Evolutionary conservation across 2,888 invertebrate genomes (phyloP), one percentile per base, ranked within the genome.

Genomic region (Philopedon plagiatum): DNA sequence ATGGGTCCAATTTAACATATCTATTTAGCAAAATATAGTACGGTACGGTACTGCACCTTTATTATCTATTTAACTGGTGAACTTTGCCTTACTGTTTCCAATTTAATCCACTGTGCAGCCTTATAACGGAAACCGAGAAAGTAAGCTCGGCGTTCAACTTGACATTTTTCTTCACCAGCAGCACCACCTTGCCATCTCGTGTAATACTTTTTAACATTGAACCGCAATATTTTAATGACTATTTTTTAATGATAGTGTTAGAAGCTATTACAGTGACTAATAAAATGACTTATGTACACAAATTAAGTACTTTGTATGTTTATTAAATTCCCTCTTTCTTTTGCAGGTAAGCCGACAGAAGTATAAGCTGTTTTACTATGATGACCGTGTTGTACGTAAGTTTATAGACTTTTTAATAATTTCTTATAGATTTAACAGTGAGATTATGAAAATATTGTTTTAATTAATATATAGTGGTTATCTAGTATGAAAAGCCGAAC

Each of bases 111-210:
- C 51, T 64, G 64, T 26, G 15, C 49, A 26, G 37, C 23, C 37
- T 54, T 54, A 58, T 67, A 67, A 67, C 60, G 60, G 67, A 60
- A 60, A 67, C 58, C 34, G 67, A 60, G 67, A 67, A 67, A 67
- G 67, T 66, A 21, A 63, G n/a, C 21, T 51, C 37, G 32, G 13
- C 56, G 64, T 56, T 62, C 64, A 64, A 64, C 64, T 64, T 64
- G 64, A 64, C 61, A 69, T 70, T 70, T 70, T 63, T 70, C 58
- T n/a, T n/a, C n/a, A n/a, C n/a, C n/a, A n/a, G n/a, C n/a, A n/a
- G n/a, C 62, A 63, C 41, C 63, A 62, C 19, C 56, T 21, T 63
- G 39, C 19, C 34, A 34, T 63, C 37, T 37, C 63, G 57, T 70
- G 58, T 62, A 63, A 57, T 63, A 63, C 69, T 63, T 70, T 70